Evolutionary conservation across 2,797 vertebrate genomes (phyloP), one percentile per base, ranked within the genome.

Genomic region (Phalanger gymnotis): DNA sequence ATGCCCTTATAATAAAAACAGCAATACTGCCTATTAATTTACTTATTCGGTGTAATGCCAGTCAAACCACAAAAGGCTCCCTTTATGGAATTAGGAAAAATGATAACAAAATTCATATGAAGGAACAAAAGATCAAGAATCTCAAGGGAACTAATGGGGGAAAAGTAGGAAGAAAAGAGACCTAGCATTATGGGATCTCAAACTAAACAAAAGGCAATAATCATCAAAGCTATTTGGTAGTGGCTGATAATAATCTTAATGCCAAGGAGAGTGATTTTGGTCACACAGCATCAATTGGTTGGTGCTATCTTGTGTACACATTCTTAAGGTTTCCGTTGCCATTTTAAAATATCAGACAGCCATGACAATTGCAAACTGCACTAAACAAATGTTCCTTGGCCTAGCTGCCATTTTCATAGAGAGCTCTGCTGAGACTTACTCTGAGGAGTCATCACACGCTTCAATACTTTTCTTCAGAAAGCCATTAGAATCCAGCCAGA

Each of bases 291-390:
- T 93, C 51, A 93, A 96, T 52, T 96, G 96, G 73, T 94, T 96
- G 97, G 91, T 91, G 90, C 95, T 97, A 95, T 95, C 96, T 95
- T 97, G 61, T 97, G 51, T 96, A 14, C 91, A 95, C 93, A 97
- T 97, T 98, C 97, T 97, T 96, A 93, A 95, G 97, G 96, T 97
- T 97, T 90, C 93, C 94, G 93, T 96, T 92, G 97, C 97, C 92
- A 97, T 98, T 97, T 98, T 97, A 81, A 94, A 97, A 94, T 95
- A 96, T 73, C 95, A 95, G 95, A 98, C 97, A 98, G 94, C 96
- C 95, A 96, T 97, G 97, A 94, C 98, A 98, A 97, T 97, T 96
- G 98, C 97, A 98, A 98, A 97, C 95, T 90, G 81, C 90, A 90
- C 96, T 94, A 58, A 95, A 91, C 90, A 97, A 90, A 95, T 97